phyloP scores from a whole-genome alignment of 2,113 vertebrate species.

The Eolophus roseicapilla region DNA sequence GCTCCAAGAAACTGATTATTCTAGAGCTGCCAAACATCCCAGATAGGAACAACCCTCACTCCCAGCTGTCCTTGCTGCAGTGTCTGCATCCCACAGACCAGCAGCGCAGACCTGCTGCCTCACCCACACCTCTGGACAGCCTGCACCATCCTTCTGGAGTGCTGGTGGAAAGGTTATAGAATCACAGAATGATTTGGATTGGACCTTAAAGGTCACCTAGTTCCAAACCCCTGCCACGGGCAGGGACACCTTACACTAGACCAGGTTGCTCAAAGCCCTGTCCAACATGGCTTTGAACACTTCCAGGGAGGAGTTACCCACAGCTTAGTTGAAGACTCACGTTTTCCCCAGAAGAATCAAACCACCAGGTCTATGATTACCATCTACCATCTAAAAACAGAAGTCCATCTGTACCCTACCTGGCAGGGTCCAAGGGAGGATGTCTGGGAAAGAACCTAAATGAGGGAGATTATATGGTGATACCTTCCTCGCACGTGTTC shows the following conservation, averaged over 20 bases:
- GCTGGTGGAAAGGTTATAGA: background rate
- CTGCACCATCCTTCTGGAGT: rapidly evolving
- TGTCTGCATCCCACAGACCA: background rate
- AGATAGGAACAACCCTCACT: background rate
- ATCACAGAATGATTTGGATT: background rate
- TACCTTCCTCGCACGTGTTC: background rate
- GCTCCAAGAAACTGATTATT: background rate
- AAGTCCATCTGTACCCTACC: background rate
- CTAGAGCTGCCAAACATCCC: background rate
- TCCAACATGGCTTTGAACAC: background rate
- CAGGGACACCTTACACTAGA: background rate
- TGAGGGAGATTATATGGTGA: rapidly evolving
- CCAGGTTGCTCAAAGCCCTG: background rate
- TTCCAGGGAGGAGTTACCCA: background rate
- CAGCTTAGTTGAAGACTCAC: background rate
- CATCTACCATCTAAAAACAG: background rate
- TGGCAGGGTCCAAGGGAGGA: background rate
- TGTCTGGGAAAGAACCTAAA: background rate
- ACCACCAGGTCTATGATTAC: background rate
- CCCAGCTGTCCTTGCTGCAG: background rate
- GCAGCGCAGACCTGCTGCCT: background rate
- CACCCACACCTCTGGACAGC: background rate
- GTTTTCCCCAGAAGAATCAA: background rate
- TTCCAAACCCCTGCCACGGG: background rate
- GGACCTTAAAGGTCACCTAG: no score